These are phyloP conservation scores for Gobio occitaniae DNA, from an alignment of 2,797 vertebrate genomes.

Conservation along the genomic window DNA sequence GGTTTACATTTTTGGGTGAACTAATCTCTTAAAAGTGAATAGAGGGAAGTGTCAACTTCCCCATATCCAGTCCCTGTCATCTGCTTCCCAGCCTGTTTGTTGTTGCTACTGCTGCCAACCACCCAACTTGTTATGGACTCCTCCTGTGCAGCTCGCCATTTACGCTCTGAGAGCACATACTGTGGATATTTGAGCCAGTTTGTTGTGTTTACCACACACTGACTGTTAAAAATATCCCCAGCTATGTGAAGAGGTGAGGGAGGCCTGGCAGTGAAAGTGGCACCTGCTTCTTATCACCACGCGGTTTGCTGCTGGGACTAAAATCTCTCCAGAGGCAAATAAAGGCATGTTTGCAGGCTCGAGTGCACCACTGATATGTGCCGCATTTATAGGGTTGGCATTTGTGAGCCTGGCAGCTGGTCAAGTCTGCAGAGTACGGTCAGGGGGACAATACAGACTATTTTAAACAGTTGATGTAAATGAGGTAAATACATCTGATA, in stretches of 20 bases:
- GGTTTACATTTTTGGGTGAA: background rate
- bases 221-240: slow-evolving; percentile 55
- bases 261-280: slow-evolving; percentile 33
- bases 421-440: background rate
- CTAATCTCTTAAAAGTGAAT: background rate
- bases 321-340: slow-evolving; percentile 60
- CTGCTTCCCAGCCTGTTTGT: slow-evolving; percentile 12
- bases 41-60: background rate
- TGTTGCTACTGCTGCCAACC: background rate
- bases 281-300: slow-evolving; percentile 35
- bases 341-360: slow-evolving; percentile 60
- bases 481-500: background rate
- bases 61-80: slow-evolving; percentile 3
- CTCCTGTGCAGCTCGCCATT: background rate
- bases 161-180: background rate
- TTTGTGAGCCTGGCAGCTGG: slow-evolving; percentile 1
- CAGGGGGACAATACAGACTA: background rate
- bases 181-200: slow-evolving; percentile 2
- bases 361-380: slow-evolving; percentile 63
- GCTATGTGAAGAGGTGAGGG: slow-evolving; percentile 56
- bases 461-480: slow-evolving; percentile 33
- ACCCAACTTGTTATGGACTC: background rate
- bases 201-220: background rate
- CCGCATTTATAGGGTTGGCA: slow-evolving; percentile 24
- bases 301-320: slow-evolving; percentile 16